Conservation (phyloP, 2,888 invertebrate genomes). For the Nomada ferruginata region DNA sequence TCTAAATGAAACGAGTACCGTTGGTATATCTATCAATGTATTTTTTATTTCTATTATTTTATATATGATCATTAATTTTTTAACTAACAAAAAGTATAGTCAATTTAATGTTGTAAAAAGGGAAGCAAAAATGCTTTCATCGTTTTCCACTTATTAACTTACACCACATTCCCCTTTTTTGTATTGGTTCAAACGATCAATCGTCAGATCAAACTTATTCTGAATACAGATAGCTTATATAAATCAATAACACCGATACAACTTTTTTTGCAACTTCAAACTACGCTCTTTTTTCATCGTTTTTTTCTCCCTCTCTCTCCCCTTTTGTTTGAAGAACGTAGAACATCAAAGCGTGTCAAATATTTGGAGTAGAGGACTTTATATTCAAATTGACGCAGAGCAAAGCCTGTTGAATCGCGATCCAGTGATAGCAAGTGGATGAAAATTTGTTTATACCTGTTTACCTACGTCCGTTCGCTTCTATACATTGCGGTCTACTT, state of each 20-base stretch:
- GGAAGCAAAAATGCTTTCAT: no score
- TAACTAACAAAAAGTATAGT: no score
- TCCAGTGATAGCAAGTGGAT: background rate
- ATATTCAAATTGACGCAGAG: background rate
- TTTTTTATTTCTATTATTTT: no score
- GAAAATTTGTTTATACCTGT: conserved; percentile 38
- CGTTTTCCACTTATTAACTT: no score
- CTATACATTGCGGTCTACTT: background rate
- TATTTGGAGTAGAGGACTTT: background rate
- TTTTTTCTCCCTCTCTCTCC: no score
- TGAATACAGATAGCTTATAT: background rate
- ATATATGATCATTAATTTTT: no score
- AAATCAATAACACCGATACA: background rate
- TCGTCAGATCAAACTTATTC: background rate
- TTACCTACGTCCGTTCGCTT: background rate
- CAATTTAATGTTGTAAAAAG: no score
- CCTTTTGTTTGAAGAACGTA: background rate
- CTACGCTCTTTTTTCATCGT: no score
- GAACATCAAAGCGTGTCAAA: background rate
- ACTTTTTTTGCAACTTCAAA: background rate
- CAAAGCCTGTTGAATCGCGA: background rate
- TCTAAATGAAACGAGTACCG: no score
- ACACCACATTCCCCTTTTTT: no score
- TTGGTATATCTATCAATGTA: no score
- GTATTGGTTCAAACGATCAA: background rate